Evolutionary conservation across 1,140 invertebrate genomes (phyloP).

Genomic region (Gryllus bimaculatus): DNA sequence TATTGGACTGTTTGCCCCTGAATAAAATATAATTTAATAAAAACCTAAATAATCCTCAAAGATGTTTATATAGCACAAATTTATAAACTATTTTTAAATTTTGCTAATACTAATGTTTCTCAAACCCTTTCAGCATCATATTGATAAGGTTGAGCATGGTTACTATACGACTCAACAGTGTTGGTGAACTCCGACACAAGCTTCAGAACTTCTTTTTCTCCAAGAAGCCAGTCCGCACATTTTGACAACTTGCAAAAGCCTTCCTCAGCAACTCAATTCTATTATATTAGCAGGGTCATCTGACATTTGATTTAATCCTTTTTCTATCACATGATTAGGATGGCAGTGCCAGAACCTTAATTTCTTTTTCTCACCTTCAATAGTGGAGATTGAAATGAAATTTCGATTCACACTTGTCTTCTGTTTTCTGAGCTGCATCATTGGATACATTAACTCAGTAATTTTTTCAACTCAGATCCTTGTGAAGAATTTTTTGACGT

Average conservation of each 20-base stretch:
- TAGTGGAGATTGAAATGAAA: background rate
- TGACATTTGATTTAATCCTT: background rate
- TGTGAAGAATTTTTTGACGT: background rate
- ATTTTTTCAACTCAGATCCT: background rate
- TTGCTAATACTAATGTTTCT: constrained; percentile 26
- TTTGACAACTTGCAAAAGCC: constrained; percentile 47
- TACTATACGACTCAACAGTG: constrained; percentile 46
- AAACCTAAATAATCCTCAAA: background rate
- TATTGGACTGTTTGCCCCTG: constrained; percentile 26
- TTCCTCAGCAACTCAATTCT: constrained; percentile 39
- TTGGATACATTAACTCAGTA: background rate
- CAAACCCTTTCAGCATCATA: constrained; percentile 36
- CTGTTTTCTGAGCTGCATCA: background rate
- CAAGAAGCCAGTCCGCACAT: constrained; percentile 56
- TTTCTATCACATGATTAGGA: background rate
- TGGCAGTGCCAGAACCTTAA: background rate
- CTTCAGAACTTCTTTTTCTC: constrained; percentile 48
- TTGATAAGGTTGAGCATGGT: constrained; percentile 50
- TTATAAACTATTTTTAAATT: no score
- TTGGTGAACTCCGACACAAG: constrained; percentile 48
- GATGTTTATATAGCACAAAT: background rate
- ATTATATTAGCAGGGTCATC: constrained; percentile 32
- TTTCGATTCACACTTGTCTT: background rate
- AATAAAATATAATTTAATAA: constrained; percentile 25
- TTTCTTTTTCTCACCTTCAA: background rate